Percentiles rank a stretch among this genome's conserved stretches.
Evolutionary conservation across 2,888 invertebrate species (phyloP).

Genomic region (Therioaphis trifolii): DNA sequence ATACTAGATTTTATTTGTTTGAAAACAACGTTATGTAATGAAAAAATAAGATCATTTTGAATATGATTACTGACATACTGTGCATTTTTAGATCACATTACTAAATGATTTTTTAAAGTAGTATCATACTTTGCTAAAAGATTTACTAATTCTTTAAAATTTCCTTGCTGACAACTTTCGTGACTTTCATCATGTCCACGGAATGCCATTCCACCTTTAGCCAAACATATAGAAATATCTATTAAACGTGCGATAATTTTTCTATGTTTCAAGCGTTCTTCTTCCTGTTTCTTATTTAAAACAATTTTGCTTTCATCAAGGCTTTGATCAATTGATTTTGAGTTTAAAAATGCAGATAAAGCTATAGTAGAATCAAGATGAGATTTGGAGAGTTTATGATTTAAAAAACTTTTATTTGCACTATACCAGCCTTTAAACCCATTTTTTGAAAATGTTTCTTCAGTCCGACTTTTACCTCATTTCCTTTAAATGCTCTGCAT

Average conservation of each 20-base stretch:
- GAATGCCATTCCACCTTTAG: constrained; percentile 5
- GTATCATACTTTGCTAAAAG: neutral
- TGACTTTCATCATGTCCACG: neutral
- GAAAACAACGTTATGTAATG: constrained; percentile 1
- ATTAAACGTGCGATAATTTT: constrained; percentile 3
- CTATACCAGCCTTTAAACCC: constrained; percentile 10
- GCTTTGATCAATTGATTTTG: neutral
- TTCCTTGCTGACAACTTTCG: neutral
- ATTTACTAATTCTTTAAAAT: neutral
- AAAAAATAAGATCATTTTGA: constrained; percentile 9
- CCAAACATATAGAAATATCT: neutral
- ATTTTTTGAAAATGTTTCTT: neutral
- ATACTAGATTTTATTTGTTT: constrained; percentile 1
- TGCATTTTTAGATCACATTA: neutral
- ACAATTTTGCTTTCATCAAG: neutral
- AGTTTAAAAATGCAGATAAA: neutral
- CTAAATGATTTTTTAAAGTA: constrained; percentile 1
- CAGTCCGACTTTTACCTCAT: too few relatives aligned
- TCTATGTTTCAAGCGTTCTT: neutral
- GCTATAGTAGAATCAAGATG: neutral
- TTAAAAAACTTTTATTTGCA: neutral
- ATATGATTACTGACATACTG: too few relatives aligned
- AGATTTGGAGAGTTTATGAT: neutral
- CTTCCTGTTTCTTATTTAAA: too few relatives aligned
- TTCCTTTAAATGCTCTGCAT: too few relatives aligned